Evolutionary conservation across 2,113 vertebrate species (phyloP).

Genomic region (Mugil cephalus): DNA sequence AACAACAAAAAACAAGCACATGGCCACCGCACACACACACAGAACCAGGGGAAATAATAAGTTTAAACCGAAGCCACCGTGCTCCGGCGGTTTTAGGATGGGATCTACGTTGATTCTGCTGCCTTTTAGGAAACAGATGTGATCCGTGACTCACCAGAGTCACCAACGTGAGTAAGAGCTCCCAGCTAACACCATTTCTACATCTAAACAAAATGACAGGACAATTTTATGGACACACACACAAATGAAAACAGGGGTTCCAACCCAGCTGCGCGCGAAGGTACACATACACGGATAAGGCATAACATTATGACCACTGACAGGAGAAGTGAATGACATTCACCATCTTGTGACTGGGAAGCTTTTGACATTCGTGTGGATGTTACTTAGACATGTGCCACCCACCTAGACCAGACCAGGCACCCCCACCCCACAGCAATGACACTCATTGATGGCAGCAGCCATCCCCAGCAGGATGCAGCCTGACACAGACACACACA

Average conservation of each 20-base stretch:
- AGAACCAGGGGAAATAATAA: slow-evolving; percentile 55
- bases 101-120: slow-evolving; percentile 50
- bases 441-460: too few species aligned
- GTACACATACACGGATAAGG: too few species aligned
- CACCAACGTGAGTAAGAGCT: slow-evolving; percentile 67
- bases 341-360: too few species aligned
- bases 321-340: too few species aligned
- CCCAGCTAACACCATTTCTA: slow-evolving; percentile 51
- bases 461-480: too few species aligned
- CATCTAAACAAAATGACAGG: slow-evolving; percentile 3
- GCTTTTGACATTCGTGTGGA: too few species aligned
- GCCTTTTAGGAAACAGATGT: slow-evolving; percentile 73
- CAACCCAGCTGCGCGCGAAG: neutral
- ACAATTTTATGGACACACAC: neutral
- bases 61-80: slow-evolving; percentile 37
- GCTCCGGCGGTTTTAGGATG: slow-evolving; percentile 71
- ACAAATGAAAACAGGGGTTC: too few species aligned
- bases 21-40: slow-evolving; percentile 6
- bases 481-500: too few species aligned
- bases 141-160: slow-evolving; percentile 70
- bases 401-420: too few species aligned
- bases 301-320: too few species aligned
- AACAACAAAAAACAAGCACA: slow-evolving; percentile 43
- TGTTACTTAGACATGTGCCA: too few species aligned
- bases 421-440: too few species aligned